Conservation (phyloP, 2,113 vertebrate genomes). For the Zapornia atra region DNA sequence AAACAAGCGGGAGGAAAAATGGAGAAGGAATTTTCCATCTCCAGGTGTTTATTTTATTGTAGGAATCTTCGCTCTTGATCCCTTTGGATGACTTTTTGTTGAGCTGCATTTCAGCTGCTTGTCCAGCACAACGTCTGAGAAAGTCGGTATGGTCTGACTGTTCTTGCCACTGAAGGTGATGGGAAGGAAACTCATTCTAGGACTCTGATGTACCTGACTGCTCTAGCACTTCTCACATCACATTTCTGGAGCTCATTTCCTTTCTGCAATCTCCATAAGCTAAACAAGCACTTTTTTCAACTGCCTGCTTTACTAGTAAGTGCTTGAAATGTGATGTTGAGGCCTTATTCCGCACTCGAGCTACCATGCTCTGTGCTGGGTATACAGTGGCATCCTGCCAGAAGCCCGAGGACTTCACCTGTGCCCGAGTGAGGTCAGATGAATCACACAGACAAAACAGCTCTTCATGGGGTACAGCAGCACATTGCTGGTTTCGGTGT, state of each 20-base stretch:
- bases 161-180: background rate
- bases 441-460: background rate
- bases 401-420: background rate
- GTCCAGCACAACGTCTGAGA: background rate
- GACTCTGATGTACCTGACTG: background rate
- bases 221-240: background rate
- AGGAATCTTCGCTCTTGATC: background rate
- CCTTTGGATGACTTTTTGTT: background rate
- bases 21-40: background rate
- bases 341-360: background rate
- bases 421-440: background rate
- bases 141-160: background rate
- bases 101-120: background rate
- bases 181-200: background rate
- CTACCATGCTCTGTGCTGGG: background rate
- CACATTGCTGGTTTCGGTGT: accelerated
- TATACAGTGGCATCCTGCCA: background rate
- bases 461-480: background rate
- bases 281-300: background rate
- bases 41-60: slow-evolving; percentile 4
- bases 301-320: background rate
- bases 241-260: background rate
- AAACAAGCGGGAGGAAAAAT: background rate
- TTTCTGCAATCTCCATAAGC: background rate
- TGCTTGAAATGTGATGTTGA: background rate